Evolutionary conservation across 2,797 vertebrate species (phyloP).

Genomic region (Tolypeutes matacus): DNA sequence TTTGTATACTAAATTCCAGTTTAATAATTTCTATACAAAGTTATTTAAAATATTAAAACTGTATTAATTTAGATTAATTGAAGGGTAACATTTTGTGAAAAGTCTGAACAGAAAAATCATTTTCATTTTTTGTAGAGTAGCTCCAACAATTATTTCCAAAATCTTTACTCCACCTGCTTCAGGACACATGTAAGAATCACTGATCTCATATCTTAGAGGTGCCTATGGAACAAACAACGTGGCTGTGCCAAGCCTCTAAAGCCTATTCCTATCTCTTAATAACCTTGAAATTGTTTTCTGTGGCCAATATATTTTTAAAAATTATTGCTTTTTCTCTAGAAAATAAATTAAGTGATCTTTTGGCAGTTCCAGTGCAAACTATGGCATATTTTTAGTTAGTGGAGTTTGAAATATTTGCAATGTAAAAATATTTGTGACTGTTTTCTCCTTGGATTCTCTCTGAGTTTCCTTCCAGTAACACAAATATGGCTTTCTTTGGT

Average conservation of each 20-base stretch:
- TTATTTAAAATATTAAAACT: not conserved
- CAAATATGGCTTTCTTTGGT: not conserved
- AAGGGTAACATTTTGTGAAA: not conserved
- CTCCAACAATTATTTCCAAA: not conserved
- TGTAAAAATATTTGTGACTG: not conserved
- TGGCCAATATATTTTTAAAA: not conserved
- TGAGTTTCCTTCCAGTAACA: slow-evolving; percentile 6
- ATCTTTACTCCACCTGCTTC: not conserved
- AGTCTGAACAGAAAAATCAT: not conserved
- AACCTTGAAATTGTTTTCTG: not conserved
- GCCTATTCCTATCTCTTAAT: not conserved
- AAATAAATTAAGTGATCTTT: not conserved
- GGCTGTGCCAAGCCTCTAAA: not conserved
- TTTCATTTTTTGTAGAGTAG: not conserved
- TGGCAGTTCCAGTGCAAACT: not conserved
- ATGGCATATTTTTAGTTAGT: slow-evolving; percentile 15
- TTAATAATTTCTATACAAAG: not conserved
- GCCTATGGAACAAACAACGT: not conserved
- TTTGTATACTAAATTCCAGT: not conserved
- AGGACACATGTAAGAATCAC: not conserved
- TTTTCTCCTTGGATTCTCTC: not conserved
- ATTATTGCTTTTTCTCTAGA: not conserved
- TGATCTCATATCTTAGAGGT: not conserved
- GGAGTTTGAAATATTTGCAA: not conserved
- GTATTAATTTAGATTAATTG: not conserved